A percentile compares a stretch with the other conserved stretches of the same genome.
These are phyloP conservation scores for Venusia cambrica DNA, from an alignment of 2,888 invertebrate species.

Conservation along the genomic window DNA sequence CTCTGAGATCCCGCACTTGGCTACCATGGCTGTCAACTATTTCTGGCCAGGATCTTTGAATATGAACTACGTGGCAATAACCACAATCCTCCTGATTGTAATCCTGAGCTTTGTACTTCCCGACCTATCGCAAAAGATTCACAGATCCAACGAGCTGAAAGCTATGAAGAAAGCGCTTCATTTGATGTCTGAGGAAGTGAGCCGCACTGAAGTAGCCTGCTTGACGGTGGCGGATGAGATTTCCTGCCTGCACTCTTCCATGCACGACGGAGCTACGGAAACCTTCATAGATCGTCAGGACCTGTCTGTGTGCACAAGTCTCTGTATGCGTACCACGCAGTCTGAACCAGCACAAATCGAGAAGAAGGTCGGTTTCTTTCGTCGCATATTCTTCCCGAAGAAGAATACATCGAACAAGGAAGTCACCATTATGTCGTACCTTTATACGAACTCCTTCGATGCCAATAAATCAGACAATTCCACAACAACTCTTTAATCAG, in stretches of 20 bases:
- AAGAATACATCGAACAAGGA: slow-evolving; percentile 51
- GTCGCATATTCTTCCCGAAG: slow-evolving; percentile 39
- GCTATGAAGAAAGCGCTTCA: slow-evolving; percentile 49
- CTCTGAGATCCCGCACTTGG: slow-evolving; percentile 15
- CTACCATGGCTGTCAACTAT: slow-evolving; percentile 27
- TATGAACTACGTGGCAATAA: slow-evolving; percentile 41
- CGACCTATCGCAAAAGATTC: slow-evolving; percentile 49
- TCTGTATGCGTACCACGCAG: slow-evolving; percentile 33
- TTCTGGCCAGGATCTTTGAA: slow-evolving; percentile 35
- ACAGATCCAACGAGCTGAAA: slow-evolving; percentile 48
- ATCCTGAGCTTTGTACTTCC: slow-evolving; percentile 52
- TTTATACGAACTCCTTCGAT: slow-evolving; percentile 59
- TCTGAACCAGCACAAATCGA: slow-evolving; percentile 46
- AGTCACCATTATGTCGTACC: slow-evolving; percentile 55
- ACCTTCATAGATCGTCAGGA: slow-evolving; percentile 37
- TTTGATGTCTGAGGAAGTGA: slow-evolving; percentile 54
- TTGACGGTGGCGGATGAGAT: slow-evolving; percentile 51
- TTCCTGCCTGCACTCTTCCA: slow-evolving; percentile 40
- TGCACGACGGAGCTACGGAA: slow-evolving; percentile 47
- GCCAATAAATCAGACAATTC: slow-evolving; percentile 26
- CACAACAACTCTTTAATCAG: too few species aligned
- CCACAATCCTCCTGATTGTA: slow-evolving; percentile 45
- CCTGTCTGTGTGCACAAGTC: slow-evolving; percentile 38
- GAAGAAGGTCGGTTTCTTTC: slow-evolving; percentile 42
- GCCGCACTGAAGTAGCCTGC: slow-evolving; percentile 55